phyloP scores from a whole-genome alignment of 2,113 vertebrate species.

The Plestiodon gilberti region DNA sequence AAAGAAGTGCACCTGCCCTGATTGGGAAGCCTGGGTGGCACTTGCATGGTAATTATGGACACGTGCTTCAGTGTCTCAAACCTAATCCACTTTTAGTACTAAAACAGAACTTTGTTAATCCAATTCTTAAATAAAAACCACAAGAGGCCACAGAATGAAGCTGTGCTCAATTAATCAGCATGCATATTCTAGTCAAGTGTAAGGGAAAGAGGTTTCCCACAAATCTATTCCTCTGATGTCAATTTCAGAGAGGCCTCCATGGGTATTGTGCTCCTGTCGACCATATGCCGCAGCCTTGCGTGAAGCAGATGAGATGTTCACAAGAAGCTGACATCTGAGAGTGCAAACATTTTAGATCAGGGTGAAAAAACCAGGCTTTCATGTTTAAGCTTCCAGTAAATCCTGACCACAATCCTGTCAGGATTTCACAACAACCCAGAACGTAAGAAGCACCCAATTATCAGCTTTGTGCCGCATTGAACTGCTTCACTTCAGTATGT shows the following conservation, averaged over 20 bases:
- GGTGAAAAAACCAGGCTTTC: neutral
- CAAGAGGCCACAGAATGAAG: neutral
- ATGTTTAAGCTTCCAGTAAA: neutral
- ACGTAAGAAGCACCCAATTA: neutral
- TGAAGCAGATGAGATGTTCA: neutral
- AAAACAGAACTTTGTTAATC: conserved; percentile 35
- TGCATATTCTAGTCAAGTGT: neutral
- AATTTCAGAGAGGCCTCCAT: neutral
- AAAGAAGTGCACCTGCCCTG: neutral
- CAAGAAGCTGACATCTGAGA: neutral
- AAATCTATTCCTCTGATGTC: neutral
- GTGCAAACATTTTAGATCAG: neutral
- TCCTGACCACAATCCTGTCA: neutral
- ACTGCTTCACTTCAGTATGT: neutral
- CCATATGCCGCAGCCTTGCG: neutral
- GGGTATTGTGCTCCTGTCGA: neutral
- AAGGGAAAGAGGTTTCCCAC: neutral
- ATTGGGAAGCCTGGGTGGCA: neutral
- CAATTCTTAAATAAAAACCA: neutral
- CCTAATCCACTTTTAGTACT: neutral
- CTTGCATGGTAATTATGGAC: neutral
- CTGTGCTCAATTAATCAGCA: neutral
- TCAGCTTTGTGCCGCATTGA: neutral
- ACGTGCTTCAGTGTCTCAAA: accelerated
- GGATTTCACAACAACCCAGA: neutral